These are phyloP conservation scores for Lepas anatifera DNA, from an alignment of 2,888 invertebrate genomes.

Conservation along the genomic window DNA sequence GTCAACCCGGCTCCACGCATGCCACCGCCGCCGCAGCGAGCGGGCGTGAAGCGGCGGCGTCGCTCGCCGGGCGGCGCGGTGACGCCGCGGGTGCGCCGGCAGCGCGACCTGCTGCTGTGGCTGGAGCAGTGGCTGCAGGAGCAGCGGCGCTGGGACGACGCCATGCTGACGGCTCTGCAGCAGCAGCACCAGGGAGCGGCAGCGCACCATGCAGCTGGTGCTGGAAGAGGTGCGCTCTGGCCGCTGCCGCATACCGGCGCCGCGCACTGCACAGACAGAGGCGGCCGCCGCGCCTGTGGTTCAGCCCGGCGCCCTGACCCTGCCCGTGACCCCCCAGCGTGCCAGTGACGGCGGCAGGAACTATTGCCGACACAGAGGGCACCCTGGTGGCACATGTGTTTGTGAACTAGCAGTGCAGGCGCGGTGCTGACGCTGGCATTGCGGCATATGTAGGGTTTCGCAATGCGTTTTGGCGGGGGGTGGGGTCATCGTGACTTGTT, in stretches of 20 bases:
- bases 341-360: no score
- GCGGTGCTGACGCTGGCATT: not conserved
- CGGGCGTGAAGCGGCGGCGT: not conserved
- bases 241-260: not conserved
- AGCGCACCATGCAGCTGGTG: not conserved
- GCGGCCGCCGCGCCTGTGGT: not conserved
- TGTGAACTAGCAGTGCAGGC: not conserved
- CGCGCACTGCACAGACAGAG: not conserved
- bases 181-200: not conserved
- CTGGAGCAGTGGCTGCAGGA: constrained; percentile 1
- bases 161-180: not conserved
- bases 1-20: not conserved
- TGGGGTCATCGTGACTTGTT: no score
- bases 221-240: not conserved
- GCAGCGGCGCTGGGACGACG: constrained; percentile 11
- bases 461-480: no score
- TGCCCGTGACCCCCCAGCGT: not conserved
- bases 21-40: not conserved
- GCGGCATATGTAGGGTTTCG: no score
- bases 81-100: not conserved
- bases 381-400: not conserved
- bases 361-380: not conserved
- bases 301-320: not conserved
- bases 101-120: not conserved
- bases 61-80: not conserved